These are phyloP conservation scores for Dendrolimus kikuchii DNA, from an alignment of 1,140 invertebrate genomes.

Conservation along the genomic window DNA sequence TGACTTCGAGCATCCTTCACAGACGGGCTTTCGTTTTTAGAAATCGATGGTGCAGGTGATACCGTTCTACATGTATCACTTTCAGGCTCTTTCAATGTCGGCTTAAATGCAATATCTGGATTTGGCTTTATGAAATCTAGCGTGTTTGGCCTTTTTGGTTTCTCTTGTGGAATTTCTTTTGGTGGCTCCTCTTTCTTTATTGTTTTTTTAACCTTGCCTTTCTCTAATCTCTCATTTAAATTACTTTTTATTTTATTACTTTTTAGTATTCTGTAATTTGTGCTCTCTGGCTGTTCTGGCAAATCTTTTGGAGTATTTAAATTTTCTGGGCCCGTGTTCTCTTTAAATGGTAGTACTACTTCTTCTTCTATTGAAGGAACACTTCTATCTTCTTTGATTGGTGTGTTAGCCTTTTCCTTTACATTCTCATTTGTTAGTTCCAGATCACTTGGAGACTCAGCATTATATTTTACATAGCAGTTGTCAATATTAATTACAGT, in stretches of 20 bases:
- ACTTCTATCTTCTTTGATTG: conserved; percentile 14
- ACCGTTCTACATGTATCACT: conserved; percentile 39
- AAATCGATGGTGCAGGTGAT: conserved; percentile 36
- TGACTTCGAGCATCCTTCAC: conserved; percentile 32
- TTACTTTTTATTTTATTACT: conserved; percentile 64
- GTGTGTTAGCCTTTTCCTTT: conserved; percentile 24
- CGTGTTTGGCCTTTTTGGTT: conserved; percentile 58
- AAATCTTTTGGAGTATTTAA: conserved; percentile 11
- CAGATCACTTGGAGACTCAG: conserved; percentile 55
- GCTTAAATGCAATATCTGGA: conserved; percentile 67
- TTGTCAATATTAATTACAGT: conserved; percentile 63
- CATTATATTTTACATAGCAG: conserved; percentile 55
- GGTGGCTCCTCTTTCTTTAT: conserved; percentile 47
- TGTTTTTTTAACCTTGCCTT: conserved; percentile 54
- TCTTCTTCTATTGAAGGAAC: conserved; percentile 12
- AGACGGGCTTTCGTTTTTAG: conserved; percentile 31
- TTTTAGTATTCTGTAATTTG: conserved; percentile 61
- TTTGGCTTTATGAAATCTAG: conserved; percentile 63
- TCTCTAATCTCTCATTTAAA: conserved; percentile 57
- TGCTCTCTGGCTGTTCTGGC: conserved; percentile 44
- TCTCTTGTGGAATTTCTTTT: conserved; percentile 30
- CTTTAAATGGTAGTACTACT: conserved; percentile 1
- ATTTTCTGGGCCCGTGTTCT: no score
- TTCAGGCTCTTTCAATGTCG: conserved; percentile 43
- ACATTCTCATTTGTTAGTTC: conserved; percentile 58